These are phyloP conservation scores for Microctenopoma steveboyesi DNA, from an alignment of 2,797 vertebrate species.

Conservation along the genomic window DNA sequence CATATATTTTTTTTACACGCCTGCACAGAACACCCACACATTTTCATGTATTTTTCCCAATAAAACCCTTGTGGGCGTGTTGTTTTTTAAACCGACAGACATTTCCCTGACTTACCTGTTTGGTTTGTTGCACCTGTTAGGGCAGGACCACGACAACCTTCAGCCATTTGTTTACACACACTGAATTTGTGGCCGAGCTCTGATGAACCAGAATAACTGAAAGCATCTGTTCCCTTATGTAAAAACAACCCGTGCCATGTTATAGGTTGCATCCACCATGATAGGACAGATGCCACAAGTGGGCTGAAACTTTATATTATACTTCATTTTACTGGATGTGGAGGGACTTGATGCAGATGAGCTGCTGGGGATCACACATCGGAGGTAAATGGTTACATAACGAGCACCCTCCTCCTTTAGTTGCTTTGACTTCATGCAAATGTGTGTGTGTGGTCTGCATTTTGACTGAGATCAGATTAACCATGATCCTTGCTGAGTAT, in stretches of 20 bases:
- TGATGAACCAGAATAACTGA: slow-evolving; percentile 6
- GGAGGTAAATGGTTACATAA: slow-evolving; percentile 14
- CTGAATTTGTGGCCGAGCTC: background rate
- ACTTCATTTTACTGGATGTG: slow-evolving; percentile 22
- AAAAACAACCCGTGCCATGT: background rate
- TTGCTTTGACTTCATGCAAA: slow-evolving; percentile 42
- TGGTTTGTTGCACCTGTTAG: slow-evolving; percentile 16
- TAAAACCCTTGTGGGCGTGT: background rate
- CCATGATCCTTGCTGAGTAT: background rate
- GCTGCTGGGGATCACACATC: background rate
- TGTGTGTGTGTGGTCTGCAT: slow-evolving; percentile 11
- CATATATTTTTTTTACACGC: too few species aligned
- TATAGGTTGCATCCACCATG: slow-evolving; percentile 4
- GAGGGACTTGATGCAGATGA: background rate
- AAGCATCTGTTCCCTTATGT: slow-evolving; percentile 10
- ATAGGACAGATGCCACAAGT: background rate
- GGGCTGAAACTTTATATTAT: slow-evolving; percentile 20
- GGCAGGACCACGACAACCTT: background rate
- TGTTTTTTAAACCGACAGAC: background rate
- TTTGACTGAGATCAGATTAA: slow-evolving; percentile 9
- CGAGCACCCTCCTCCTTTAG: background rate
- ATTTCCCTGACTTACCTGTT: slow-evolving; percentile 5
- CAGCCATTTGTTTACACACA: background rate
- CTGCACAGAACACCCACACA: background rate
- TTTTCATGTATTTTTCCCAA: background rate